Percentiles rank a stretch among this genome's conserved stretches.
Evolutionary conservation across 2,888 invertebrate species (phyloP).

Genomic region (Cantharis rufa): DNA sequence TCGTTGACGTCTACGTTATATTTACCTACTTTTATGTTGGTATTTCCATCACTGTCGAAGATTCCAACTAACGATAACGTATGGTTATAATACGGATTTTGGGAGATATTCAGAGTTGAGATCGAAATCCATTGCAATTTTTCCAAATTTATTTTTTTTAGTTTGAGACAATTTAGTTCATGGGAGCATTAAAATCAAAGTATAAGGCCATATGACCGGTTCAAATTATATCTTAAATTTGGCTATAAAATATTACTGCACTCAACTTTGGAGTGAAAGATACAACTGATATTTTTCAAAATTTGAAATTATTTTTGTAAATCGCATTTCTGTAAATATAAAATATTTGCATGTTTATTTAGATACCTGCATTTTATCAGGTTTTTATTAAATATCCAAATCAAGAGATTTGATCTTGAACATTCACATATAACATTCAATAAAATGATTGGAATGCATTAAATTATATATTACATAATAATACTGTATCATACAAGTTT

Average conservation of each 20-base stretch:
- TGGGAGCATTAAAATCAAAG: no score
- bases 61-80: not conserved
- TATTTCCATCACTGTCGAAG: not conserved
- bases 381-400: not conserved
- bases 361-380: not conserved
- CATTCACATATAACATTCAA: not conserved
- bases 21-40: not conserved
- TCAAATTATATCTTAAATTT: no score
- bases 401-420: constrained; percentile 7
- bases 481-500: not conserved
- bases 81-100: not conserved
- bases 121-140: no score
- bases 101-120: no score
- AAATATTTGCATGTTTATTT: not conserved
- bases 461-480: constrained; percentile 3
- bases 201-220: no score
- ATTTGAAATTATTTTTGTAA: no score
- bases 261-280: not conserved
- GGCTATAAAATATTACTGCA: no score
- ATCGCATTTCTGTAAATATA: no score
- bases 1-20: not conserved
- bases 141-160: no score
- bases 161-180: no score
- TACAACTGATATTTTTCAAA: not conserved
- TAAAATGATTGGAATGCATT: not conserved